These are phyloP conservation scores for Bursaphelenchus okinawaensis DNA, from an alignment of 2,888 invertebrate genomes.

Conservation along the genomic window DNA sequence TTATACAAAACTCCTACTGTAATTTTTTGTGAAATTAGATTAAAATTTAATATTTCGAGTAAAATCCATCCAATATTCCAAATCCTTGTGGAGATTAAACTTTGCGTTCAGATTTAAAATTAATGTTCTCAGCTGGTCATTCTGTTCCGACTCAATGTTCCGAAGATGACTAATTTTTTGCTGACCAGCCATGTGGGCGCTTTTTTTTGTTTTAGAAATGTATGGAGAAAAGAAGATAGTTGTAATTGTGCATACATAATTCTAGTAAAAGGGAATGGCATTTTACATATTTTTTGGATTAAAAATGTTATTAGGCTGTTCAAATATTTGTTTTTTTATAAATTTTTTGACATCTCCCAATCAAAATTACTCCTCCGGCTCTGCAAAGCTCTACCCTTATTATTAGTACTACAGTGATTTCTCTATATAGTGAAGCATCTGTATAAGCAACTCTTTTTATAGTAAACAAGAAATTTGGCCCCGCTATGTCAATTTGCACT, in stretches of 20 bases:
- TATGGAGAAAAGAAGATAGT: neutral
- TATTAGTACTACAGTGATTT: neutral
- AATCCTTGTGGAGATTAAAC: neutral
- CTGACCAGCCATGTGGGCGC: neutral
- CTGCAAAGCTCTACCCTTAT: no score
- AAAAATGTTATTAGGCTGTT: neutral
- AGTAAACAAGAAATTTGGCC: no score
- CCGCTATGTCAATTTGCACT: no score
- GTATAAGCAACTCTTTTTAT: no score
- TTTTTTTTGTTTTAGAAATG: neutral
- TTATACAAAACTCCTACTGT: neutral
- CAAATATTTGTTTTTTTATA: neutral
- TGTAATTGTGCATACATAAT: neutral
- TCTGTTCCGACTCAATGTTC: neutral
- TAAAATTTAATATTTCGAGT: neutral
- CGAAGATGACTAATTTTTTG: neutral
- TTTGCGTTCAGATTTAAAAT: neutral
- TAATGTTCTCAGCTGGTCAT: neutral
- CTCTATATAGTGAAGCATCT: no score
- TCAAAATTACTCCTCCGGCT: no score
- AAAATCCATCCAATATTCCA: neutral
- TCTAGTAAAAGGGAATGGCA: neutral
- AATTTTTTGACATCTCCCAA: neutral
- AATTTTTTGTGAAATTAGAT: neutral
- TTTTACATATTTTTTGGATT: neutral